These are phyloP conservation scores for Cyaniris semiargus DNA, from an alignment of 2,888 invertebrate genomes.

Conservation along the genomic window DNA sequence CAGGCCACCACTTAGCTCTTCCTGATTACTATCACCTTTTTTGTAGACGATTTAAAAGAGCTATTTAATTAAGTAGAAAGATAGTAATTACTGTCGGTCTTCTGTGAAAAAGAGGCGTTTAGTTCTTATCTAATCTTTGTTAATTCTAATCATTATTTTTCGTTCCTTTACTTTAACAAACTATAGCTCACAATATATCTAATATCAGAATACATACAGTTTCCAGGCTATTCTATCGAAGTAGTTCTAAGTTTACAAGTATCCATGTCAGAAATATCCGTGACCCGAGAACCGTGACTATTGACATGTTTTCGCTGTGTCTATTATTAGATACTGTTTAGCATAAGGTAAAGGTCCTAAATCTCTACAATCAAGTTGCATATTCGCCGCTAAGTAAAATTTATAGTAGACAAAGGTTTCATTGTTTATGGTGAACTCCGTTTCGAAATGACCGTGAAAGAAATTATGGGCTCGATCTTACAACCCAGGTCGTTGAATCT, in stretches of 20 bases:
- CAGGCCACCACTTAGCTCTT: background rate
- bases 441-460: slow-evolving; percentile 73
- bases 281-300: slow-evolving; percentile 22
- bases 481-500: slow-evolving; percentile 42
- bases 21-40: background rate
- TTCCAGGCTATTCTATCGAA: background rate
- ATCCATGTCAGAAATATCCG: slow-evolving; percentile 18
- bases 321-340: slow-evolving; percentile 25
- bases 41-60: background rate
- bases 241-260: background rate
- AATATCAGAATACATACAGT: background rate
- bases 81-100: background rate
- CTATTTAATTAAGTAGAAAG: background rate
- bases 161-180: background rate
- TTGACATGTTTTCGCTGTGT: slow-evolving; percentile 20
- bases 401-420: slow-evolving; percentile 24
- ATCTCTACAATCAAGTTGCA: slow-evolving; percentile 25
- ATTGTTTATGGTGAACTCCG: slow-evolving; percentile 53
- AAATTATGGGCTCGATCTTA: slow-evolving; percentile 17
- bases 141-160: background rate
- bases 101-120: background rate
- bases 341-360: slow-evolving; percentile 14
- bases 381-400: slow-evolving; percentile 10
- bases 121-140: background rate
- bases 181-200: background rate